Conservation (phyloP, 2,888 invertebrate genomes). For the Ornithoptera priamus region DNA sequence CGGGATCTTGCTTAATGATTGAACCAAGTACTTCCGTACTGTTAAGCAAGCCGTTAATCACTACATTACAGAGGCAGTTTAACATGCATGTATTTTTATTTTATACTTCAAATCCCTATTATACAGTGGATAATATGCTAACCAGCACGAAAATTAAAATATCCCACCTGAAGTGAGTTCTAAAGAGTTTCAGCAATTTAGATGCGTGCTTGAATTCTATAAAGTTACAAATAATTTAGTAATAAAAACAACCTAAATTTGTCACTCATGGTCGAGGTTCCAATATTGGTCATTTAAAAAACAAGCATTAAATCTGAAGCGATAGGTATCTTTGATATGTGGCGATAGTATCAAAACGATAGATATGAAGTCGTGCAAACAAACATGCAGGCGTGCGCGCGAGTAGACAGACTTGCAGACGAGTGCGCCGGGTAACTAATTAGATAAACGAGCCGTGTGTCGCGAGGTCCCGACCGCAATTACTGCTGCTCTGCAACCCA, state of each 20-base stretch:
- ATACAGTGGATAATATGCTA: too few species aligned
- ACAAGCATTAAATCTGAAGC: not conserved
- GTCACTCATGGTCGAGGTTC: not conserved
- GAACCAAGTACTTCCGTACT: too few species aligned
- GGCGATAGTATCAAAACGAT: not conserved
- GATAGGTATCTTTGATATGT: not conserved
- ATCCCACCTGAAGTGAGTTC: too few species aligned
- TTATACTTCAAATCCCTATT: too few species aligned
- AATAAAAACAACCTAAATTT: constrained; percentile 1
- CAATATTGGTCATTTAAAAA: not conserved
- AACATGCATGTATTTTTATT: too few species aligned
- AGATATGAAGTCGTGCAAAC: constrained; percentile 9
- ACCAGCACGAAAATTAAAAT: too few species aligned
- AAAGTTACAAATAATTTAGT: too few species aligned
- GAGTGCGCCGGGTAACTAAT: constrained; percentile 62
- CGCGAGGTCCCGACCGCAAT: constrained; percentile 77
- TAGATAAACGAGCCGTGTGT: constrained; percentile 77
- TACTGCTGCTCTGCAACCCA: constrained; percentile 64
- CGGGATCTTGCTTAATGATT: too few species aligned
- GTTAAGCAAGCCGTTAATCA: too few species aligned
- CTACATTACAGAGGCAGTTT: too few species aligned
- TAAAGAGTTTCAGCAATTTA: too few species aligned
- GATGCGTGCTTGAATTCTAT: too few species aligned
- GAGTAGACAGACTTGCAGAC: constrained; percentile 51
- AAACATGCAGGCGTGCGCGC: constrained; percentile 13